phyloP scores from a whole-genome alignment of 2,797 vertebrate genomes.

The Helicolenus hilgendorfi region DNA sequence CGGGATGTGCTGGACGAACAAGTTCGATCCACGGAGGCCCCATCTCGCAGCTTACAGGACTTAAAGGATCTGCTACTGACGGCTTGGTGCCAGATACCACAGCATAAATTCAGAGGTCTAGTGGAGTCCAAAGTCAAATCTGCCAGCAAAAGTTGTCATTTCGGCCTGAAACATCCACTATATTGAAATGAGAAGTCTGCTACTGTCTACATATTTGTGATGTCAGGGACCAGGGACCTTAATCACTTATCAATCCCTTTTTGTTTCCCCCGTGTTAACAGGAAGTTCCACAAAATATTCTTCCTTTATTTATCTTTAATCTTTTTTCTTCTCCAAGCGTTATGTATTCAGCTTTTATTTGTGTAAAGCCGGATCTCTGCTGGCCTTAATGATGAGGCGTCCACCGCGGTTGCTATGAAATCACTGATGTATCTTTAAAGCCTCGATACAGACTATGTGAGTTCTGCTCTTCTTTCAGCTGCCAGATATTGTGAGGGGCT shows the following conservation, averaged over 20 bases:
- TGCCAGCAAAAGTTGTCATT: background rate
- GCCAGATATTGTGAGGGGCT: background rate
- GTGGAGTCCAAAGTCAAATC: background rate
- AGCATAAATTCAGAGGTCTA: too few species aligned
- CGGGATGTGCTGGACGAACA: too few species aligned
- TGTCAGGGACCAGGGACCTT: background rate
- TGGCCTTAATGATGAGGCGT: slow-evolving; percentile 6
- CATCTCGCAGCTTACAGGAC: too few species aligned
- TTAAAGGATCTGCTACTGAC: too few species aligned
- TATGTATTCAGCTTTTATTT: background rate
- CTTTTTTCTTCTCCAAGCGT: background rate
- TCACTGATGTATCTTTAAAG: slow-evolving; percentile 1
- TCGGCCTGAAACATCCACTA: background rate
- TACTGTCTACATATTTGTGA: background rate
- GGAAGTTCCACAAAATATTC: background rate
- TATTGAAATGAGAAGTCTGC: background rate
- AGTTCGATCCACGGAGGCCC: too few species aligned
- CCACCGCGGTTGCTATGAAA: slow-evolving; percentile 38
- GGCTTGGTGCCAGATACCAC: too few species aligned
- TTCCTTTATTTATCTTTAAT: background rate
- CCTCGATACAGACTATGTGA: slow-evolving; percentile 2
- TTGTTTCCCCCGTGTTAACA: background rate
- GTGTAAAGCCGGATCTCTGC: background rate
- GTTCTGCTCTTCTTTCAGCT: slow-evolving; percentile 15
- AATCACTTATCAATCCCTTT: background rate